Percentiles rank a stretch among this genome's conserved stretches.
Conservation (phyloP, 2,797 vertebrate genomes). For the Hozukius guyotensis region DNA sequence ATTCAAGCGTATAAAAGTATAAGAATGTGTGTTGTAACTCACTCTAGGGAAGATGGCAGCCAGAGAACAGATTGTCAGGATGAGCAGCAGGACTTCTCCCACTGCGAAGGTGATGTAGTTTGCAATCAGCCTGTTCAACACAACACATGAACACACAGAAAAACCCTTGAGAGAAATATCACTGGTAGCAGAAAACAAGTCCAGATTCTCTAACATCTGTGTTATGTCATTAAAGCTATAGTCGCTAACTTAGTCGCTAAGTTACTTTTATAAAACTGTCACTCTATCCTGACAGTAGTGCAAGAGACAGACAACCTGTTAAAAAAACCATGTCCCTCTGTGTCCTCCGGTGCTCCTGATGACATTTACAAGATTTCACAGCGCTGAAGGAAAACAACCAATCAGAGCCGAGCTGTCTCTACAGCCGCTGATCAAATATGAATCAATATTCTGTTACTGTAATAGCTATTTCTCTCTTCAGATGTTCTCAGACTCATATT, state of each 20-base stretch:
- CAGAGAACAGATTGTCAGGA: slow-evolving; percentile 92
- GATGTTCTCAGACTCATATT: too few species aligned
- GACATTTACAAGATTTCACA: background rate
- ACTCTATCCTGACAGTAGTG: background rate
- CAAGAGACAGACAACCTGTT: background rate
- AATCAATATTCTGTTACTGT: too few species aligned
- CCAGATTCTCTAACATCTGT: background rate
- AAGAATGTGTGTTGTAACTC: slow-evolving; percentile 54
- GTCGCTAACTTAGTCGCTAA: too few species aligned
- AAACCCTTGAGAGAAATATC: background rate
- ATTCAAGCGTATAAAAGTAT: background rate
- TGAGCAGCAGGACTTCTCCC: slow-evolving; percentile 90
- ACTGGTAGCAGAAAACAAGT: background rate
- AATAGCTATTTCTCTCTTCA: too few species aligned
- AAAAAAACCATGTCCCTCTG: too few species aligned
- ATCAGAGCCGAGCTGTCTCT: background rate
- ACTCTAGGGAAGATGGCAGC: slow-evolving; percentile 96
- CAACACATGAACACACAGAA: slow-evolving; percentile 17
- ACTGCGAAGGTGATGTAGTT: slow-evolving; percentile 94
- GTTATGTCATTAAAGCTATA: background rate
- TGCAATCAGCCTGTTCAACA: slow-evolving; percentile 85
- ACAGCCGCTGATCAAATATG: too few species aligned
- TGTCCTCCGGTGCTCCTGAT: too few species aligned
- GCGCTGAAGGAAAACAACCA: background rate
- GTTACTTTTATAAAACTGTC: background rate